Percentiles rank a stretch among this genome's conserved stretches.
Evolutionary conservation across 2,888 invertebrate genomes (phyloP).

Genomic region (Dioctria linearis): DNA sequence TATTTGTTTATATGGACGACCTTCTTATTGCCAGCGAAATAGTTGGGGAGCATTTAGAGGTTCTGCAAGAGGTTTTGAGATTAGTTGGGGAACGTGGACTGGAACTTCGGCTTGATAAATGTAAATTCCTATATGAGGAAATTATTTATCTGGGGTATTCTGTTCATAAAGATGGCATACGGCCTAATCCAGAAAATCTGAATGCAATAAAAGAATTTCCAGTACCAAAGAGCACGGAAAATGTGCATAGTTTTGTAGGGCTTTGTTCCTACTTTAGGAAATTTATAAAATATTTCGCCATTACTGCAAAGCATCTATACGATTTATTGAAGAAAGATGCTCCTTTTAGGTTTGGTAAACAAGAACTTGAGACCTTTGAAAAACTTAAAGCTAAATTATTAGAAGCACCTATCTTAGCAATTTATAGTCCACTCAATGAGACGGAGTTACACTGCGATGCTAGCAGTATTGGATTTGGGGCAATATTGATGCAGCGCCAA

Average conservation of each 20-base stretch:
- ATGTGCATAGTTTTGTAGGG: no score
- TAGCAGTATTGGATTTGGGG: conserved; percentile 62
- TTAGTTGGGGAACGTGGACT: not conserved
- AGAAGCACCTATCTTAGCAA: conserved; percentile 61
- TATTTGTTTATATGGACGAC: conserved; percentile 58
- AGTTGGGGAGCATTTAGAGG: no score
- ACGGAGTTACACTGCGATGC: conserved; percentile 65
- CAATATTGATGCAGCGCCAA: conserved; percentile 62
- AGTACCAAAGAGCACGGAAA: conserved; percentile 59
- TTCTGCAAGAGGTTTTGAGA: conserved; percentile 48
- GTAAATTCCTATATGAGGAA: conserved; percentile 49
- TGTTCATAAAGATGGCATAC: conserved; percentile 45
- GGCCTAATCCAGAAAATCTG: conserved; percentile 52
- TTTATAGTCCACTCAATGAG: conserved; percentile 62
- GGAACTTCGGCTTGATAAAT: conserved; percentile 48
- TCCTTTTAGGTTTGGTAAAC: conserved; percentile 39
- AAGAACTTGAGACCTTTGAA: conserved; percentile 51
- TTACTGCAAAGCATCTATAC: conserved; percentile 63
- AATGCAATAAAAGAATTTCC: conserved; percentile 53
- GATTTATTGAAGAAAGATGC: conserved; percentile 59
- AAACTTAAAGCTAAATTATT: conserved; percentile 50
- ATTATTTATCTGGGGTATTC: conserved; percentile 39
- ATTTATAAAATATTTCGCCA: conserved; percentile 61
- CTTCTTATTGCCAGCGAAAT: conserved; percentile 53
- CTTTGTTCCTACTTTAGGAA: no score